phyloP scores from a whole-genome alignment of 2,888 invertebrate species.

The Rhogogaster chlorosoma region DNA sequence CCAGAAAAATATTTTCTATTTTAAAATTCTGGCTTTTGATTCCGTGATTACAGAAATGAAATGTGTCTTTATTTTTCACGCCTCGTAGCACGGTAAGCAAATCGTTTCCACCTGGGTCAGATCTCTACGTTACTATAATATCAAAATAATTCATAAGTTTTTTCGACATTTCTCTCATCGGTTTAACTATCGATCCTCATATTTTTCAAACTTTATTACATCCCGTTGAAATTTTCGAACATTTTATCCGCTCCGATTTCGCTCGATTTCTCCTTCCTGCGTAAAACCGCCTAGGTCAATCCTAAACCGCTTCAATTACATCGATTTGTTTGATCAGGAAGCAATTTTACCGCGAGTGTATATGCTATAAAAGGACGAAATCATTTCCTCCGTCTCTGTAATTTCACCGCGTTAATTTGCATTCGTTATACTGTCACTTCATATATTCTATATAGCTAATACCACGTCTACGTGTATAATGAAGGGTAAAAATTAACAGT shows the following conservation, averaged over 20 bases:
- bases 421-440: not conserved
- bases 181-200: not conserved
- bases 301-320: constrained; percentile 16
- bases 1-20: constrained; percentile 27
- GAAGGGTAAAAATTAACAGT: not conserved
- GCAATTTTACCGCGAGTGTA: not conserved
- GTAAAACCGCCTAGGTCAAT: not conserved
- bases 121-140: not conserved
- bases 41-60: constrained; percentile 33
- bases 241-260: not conserved
- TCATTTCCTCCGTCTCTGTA: constrained; percentile 18
- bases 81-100: not conserved
- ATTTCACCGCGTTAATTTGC: constrained; percentile 26
- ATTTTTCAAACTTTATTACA: not conserved
- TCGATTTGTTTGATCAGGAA: constrained; percentile 33
- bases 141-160: not conserved
- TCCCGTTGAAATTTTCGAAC: not conserved
- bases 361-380: not conserved
- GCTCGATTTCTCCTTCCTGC: not conserved
- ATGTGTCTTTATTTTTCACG: constrained; percentile 33
- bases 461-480: not conserved
- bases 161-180: not conserved
- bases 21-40: constrained; percentile 10
- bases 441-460: not conserved
- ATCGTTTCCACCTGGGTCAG: not conserved